Percentiles rank a stretch among this genome's conserved stretches.
These are phyloP conservation scores for Artibeus jamaicensis DNA, from an alignment of 2,797 vertebrate genomes.

Conservation along the genomic window DNA sequence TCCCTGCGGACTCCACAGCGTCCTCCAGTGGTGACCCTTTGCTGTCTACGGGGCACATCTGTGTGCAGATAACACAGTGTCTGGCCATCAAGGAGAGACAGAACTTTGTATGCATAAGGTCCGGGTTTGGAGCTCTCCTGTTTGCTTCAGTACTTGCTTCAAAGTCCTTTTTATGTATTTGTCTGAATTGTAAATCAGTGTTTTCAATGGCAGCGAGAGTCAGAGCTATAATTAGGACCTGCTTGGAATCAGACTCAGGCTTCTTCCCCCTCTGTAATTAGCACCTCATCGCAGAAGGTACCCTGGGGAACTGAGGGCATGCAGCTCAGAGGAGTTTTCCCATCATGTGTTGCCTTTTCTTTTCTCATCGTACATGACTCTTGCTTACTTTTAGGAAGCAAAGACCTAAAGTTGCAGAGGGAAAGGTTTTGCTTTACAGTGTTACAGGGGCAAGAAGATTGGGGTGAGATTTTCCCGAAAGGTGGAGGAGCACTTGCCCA, in stretches of 20 bases:
- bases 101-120: conserved; percentile 32
- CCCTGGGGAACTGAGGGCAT: conserved; percentile 18
- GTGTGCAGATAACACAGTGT: background rate
- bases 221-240: conserved; percentile 58
- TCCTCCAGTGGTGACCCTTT: background rate
- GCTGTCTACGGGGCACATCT: background rate
- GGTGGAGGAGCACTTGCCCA: background rate
- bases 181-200: conserved; percentile 67
- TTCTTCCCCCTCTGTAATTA: conserved; percentile 55
- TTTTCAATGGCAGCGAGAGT: conserved; percentile 68
- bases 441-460: background rate
- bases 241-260: conserved; percentile 52
- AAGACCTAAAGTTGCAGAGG: background rate
- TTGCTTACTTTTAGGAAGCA: background rate
- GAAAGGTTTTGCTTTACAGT: background rate
- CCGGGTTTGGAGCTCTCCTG: conserved; percentile 43
- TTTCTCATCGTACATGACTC: background rate
- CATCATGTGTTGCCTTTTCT: conserved; percentile 44
- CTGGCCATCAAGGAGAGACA: background rate
- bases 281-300: conserved; percentile 3
- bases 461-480: background rate
- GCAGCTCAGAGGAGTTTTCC: background rate
- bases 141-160: conserved; percentile 53
- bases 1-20: background rate
- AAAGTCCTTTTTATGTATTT: background rate